Evolutionary conservation across 2,113 vertebrate species (phyloP), one percentile per base, ranked within the genome.

Genomic region (Naja naja): DNA sequence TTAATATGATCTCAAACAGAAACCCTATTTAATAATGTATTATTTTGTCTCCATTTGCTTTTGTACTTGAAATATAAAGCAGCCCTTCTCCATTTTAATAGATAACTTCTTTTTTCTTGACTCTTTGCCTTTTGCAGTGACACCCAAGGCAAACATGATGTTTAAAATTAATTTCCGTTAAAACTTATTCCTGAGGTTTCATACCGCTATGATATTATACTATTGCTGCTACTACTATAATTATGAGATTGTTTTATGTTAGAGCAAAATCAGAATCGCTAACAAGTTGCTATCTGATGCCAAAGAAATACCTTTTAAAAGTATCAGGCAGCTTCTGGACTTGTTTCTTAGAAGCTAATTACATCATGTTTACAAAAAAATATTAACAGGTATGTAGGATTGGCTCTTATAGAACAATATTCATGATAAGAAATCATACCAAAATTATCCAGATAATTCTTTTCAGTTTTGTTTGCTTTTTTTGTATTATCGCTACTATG

Each of bases 31-130:
- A 86, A 47, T 69, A 92, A 92, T 49, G 52, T 23, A 85, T 39
- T 92, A 89, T 89, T 60, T 89, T 22, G 34, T 81, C 49, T 45
- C 49, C 49, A 89, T 89, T 64, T 92, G 49, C 5, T 92, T 92
- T 89, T 43, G 39, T 54, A 58, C 64, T 92, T 92, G 69, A 92
- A 74, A 85, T 92, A 58, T 85, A 89, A 89, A 92, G 43, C 39
- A 85, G n/a, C 39, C 52, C 25, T 89, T 85, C 39, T 58, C 92
- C 60, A 89, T 81, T 81, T 89, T 92, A 92, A 92, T 18, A 74
- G 49, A 49, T 16, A 25, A 43, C 53, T 86, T 86, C 52, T 60
- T 89, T 56, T 55, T 87, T 52, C 85, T 5, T 30, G 34, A 81
- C 16, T 81, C n/a, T 81, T n/a, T 69, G 1, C 34, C 74, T 22